Evolutionary conservation across 64 coral and sea anemone genomes (phyloP), one percentile per base, ranked within the genome.

Genomic region (Pocillopora damicornis): DNA sequence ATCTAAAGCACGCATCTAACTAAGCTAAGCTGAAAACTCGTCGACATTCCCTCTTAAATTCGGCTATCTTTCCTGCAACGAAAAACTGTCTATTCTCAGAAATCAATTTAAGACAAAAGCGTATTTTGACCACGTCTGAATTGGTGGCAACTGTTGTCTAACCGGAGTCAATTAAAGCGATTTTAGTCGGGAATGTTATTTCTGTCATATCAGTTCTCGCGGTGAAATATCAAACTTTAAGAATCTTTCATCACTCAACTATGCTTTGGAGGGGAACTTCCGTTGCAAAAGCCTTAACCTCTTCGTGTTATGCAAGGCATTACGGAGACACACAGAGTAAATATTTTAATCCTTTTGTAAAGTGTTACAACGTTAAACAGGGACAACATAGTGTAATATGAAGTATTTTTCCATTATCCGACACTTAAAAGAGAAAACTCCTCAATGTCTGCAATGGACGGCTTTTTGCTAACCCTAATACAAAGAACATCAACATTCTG

Each of bases 161-260:
- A 72, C 58, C 17, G 3, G 26, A 34, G 11, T 23, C 18, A 10
- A 60, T 5, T 0, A 26, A 14, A 13, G 35, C 65, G 38, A 17
- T 38, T 58, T 66, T 57, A 51, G 42, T 51, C 42, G 20, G 4
- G 20, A 45, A 20, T 26, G n/a, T 71, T 13, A 85, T 1, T 22
- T 0, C 11, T n/a, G 11, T 72, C 81, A 42, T 84, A 72, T 84
- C 81, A 84, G 56, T 57, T 71, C 35, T 14, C 61, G 11, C 45
- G 20, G 22, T 85, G 37, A 85, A 85, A 85, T 58, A 71, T 73
- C 37, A 18, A 42, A 12, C 37, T 85, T 10, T 11, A 5, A 58
- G 57, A 15, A 59, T 85, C 81, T 85, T 16, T 85, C 81, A 85
- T 72, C 81, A 63, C 81, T 26, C 20, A 13, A n/a, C 37, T 72